Conservation (phyloP, 2,888 invertebrate genomes). For the Hesperia comma region DNA sequence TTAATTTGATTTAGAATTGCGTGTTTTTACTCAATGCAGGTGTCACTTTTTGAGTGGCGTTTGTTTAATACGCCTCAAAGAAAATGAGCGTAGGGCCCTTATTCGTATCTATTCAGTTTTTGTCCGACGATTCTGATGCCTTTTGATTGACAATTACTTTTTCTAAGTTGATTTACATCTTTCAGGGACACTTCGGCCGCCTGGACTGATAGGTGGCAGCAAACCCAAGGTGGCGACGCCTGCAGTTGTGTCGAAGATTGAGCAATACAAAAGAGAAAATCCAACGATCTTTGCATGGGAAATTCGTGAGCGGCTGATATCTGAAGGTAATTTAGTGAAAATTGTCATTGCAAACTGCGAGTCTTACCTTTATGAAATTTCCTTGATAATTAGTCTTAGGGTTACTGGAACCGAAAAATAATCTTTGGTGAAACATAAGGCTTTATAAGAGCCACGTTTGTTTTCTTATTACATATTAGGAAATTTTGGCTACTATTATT, state of each 20-base stretch:
- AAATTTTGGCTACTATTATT: too few relatives aligned
- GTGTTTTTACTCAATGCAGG: constrained; percentile 65
- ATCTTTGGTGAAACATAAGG: too few relatives aligned
- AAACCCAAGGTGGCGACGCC: constrained; percentile 99
- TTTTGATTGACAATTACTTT: constrained; percentile 5
- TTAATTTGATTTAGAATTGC: constrained; percentile 66
- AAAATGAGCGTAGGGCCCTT: constrained; percentile 5
- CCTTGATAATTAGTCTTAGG: not conserved
- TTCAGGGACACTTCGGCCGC: constrained; percentile 93
- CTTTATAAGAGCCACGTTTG: too few relatives aligned
- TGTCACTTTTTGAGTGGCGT: constrained; percentile 49
- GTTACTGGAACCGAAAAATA: not conserved
- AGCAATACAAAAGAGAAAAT: constrained; percentile 98
- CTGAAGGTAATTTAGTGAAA: constrained; percentile 89
- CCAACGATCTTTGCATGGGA: constrained; percentile 99
- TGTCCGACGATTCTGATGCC: not conserved
- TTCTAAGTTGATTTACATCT: constrained; percentile 49
- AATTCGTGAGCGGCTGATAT: constrained; percentile 97
- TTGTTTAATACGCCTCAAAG: constrained; percentile 26
- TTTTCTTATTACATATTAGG: too few relatives aligned
- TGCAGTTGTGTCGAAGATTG: constrained; percentile 98
- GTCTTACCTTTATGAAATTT: constrained; percentile 16
- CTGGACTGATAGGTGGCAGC: constrained; percentile 96
- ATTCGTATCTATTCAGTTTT: constrained; percentile 15
- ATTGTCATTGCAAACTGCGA: constrained; percentile 3